phyloP scores from a whole-genome alignment of 2,888 invertebrate species.

The Chrysotoxum bicinctum region DNA sequence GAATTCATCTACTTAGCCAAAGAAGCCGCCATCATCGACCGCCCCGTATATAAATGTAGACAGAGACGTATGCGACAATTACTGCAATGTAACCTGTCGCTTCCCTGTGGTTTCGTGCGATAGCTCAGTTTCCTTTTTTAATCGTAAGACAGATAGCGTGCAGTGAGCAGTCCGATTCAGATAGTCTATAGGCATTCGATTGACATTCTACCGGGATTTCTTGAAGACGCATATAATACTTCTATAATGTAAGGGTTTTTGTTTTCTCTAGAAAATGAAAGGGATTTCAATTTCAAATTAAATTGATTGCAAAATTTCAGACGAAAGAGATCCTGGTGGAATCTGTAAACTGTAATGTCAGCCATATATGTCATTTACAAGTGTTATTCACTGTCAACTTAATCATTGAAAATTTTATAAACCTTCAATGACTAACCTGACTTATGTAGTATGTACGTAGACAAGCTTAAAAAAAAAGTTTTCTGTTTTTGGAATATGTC shows the following conservation, averaged over 20 bases:
- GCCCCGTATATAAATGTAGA: background rate
- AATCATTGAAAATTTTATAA: background rate
- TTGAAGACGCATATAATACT: background rate
- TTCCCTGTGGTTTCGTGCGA: slow-evolving; percentile 39
- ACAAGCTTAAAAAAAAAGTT: background rate
- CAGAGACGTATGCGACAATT: slow-evolving; percentile 51
- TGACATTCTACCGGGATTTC: slow-evolving; percentile 40
- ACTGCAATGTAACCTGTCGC: slow-evolving; percentile 56
- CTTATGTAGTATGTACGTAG: too few species aligned
- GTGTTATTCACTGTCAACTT: slow-evolving; percentile 8
- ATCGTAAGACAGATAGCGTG: slow-evolving; percentile 18
- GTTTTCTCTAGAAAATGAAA: slow-evolving; percentile 27
- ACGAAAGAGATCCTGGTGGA: background rate
- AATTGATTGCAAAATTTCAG: slow-evolving; percentile 23
- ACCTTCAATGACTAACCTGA: background rate
- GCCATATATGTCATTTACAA: slow-evolving; percentile 11
- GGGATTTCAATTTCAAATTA: slow-evolving; percentile 5
- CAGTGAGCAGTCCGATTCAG: slow-evolving; percentile 23
- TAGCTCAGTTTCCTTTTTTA: slow-evolving; percentile 31
- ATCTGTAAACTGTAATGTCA: background rate
- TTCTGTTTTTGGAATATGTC: background rate
- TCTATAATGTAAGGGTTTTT: background rate
- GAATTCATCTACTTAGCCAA: slow-evolving; percentile 39
- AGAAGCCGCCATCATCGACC: background rate
- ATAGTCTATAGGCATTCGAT: slow-evolving; percentile 18